These are phyloP conservation scores for Drosophila conformis DNA, from an alignment of 2,888 invertebrate genomes.

Conservation along the genomic window DNA sequence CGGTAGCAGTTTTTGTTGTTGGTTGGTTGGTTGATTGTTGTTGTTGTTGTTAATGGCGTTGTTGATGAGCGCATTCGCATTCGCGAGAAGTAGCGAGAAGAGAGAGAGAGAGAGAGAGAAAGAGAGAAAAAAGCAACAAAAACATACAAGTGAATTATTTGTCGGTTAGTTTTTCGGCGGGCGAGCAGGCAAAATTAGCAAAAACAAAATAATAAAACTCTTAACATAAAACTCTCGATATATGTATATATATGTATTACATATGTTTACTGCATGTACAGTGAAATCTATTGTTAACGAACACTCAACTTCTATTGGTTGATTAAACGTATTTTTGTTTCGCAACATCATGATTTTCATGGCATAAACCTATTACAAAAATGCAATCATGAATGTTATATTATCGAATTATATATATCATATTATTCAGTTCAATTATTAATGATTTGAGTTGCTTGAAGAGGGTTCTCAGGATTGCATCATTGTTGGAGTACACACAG, in stretches of 20 bases:
- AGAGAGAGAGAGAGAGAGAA: slow-evolving; percentile 51
- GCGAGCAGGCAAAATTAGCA: slow-evolving; percentile 41
- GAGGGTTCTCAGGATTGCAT: background rate
- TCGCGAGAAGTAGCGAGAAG: slow-evolving; percentile 41
- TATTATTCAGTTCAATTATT: background rate
- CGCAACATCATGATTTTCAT: background rate
- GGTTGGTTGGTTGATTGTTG: slow-evolving; percentile 56
- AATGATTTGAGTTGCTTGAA: background rate
- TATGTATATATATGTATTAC: background rate
- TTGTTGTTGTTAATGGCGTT: slow-evolving; percentile 59
- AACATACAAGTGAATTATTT: slow-evolving; percentile 71
- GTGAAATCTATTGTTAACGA: slow-evolving; percentile 1
- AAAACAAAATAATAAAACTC: slow-evolving; percentile 12
- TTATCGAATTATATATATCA: background rate
- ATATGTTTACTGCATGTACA: slow-evolving; percentile 3
- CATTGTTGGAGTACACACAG: slow-evolving; percentile 2
- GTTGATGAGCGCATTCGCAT: slow-evolving; percentile 55
- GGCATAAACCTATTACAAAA: background rate
- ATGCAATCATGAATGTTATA: background rate
- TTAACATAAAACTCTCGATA: slow-evolving; percentile 23
- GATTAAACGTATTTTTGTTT: background rate
- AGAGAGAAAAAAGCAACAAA: slow-evolving; percentile 67
- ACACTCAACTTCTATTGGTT: background rate
- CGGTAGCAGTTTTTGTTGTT: slow-evolving; percentile 51
- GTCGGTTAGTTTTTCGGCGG: slow-evolving; percentile 56